phyloP scores from a whole-genome alignment of 1,140 invertebrate species.

The Pogonognathellus flavescens region DNA sequence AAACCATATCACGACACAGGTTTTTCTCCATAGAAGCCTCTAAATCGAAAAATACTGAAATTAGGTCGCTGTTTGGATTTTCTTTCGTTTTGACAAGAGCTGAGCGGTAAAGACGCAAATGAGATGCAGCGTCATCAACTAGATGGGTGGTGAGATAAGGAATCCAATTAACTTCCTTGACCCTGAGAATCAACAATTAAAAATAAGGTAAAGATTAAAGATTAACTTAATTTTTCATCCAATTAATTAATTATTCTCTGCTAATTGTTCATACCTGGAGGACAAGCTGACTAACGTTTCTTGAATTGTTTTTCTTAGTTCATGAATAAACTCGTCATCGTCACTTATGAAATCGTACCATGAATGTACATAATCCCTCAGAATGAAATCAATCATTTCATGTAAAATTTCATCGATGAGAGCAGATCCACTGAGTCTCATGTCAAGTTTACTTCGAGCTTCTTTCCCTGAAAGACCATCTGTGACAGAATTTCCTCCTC shows the following conservation, averaged over 20 bases:
- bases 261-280: conserved; percentile 73
- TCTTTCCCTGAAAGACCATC: conserved; percentile 38
- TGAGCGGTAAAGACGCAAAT: conserved; percentile 85
- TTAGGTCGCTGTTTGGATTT: conserved; percentile 75
- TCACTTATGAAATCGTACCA: conserved; percentile 79
- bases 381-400: conserved; percentile 81
- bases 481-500: conserved; percentile 16
- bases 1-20: conserved; percentile 74
- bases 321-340: conserved; percentile 73
- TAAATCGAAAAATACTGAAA: conserved; percentile 88
- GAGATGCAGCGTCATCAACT: conserved; percentile 90
- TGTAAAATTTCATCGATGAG: conserved; percentile 81
- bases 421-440: conserved; percentile 77
- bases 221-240: neutral
- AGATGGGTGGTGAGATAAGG: conserved; percentile 86
- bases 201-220: neutral
- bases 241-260: conserved; percentile 2
- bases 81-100: conserved; percentile 75
- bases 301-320: conserved; percentile 73
- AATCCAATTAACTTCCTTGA: conserved; percentile 91
- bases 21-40: conserved; percentile 88
- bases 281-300: conserved; percentile 74
- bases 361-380: conserved; percentile 83
- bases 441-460: conserved; percentile 69
- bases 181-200: conserved; percentile 71